phyloP scores from a whole-genome alignment of 2,797 vertebrate species.

The Enoplosus armatus region DNA sequence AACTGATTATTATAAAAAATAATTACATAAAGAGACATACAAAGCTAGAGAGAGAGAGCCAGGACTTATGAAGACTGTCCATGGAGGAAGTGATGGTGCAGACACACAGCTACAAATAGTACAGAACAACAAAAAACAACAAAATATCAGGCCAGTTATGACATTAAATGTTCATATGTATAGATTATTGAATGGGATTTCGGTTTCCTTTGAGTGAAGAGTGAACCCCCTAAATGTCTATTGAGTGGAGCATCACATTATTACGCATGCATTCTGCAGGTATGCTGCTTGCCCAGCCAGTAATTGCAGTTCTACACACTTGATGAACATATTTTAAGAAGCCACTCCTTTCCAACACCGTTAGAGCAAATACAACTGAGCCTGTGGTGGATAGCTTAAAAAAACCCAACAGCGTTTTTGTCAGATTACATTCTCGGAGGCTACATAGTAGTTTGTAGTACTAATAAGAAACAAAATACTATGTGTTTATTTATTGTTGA shows the following conservation, averaged over 20 bases:
- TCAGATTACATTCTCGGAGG: background rate
- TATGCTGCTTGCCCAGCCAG: slow-evolving; percentile 30
- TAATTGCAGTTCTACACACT: slow-evolving; percentile 21
- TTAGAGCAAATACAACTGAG: background rate
- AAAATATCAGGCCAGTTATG: background rate
- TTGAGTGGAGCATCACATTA: background rate
- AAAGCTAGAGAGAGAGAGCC: background rate
- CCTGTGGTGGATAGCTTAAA: background rate
- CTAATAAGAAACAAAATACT: background rate
- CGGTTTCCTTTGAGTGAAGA: background rate
- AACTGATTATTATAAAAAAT: background rate
- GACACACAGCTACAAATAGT: background rate
- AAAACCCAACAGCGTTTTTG: background rate
- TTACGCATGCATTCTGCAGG: background rate
- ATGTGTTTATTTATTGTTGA: background rate
- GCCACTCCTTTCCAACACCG: slow-evolving; percentile 6
- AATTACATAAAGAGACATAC: background rate
- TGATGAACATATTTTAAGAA: slow-evolving; percentile 5
- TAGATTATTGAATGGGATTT: background rate
- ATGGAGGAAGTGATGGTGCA: background rate
- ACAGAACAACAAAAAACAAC: background rate
- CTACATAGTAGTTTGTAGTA: background rate
- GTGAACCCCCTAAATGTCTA: background rate
- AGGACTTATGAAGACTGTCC: too few species aligned
- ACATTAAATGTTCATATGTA: background rate